A percentile compares a stretch with the other conserved stretches of the same genome.
phyloP scores from a whole-genome alignment of 2,797 vertebrate species.

The Gambelia wislizenii region DNA sequence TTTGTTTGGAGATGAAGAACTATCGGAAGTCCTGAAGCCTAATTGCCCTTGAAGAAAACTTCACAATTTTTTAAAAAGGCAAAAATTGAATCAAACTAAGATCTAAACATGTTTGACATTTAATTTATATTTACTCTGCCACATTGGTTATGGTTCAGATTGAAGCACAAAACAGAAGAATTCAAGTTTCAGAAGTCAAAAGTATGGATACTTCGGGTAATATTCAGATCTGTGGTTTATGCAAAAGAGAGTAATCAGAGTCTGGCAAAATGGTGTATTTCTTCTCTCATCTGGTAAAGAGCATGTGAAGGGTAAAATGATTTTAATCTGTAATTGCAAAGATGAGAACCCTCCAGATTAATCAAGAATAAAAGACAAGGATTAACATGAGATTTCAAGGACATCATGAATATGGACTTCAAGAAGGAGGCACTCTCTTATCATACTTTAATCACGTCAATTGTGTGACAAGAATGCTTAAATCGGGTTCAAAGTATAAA shows the following conservation, averaged over 20 bases:
- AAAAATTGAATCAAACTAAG: not conserved
- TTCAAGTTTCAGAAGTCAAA: not conserved
- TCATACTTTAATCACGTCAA: slow-evolving; percentile 36
- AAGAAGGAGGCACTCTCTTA: slow-evolving; percentile 31
- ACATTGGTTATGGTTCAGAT: not conserved
- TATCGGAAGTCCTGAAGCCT: not conserved
- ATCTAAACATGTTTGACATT: not conserved
- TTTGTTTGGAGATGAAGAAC: not conserved
- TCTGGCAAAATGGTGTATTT: not conserved
- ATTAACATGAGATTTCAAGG: slow-evolving; percentile 22
- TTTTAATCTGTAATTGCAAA: slow-evolving; percentile 25
- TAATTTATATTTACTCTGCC: not conserved
- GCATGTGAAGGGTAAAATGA: slow-evolving; percentile 4
- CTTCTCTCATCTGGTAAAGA: not conserved
- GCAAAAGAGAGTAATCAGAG: not conserved
- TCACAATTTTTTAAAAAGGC: not conserved
- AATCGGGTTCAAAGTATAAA: slow-evolving; percentile 25
- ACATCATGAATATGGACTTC: slow-evolving; percentile 34
- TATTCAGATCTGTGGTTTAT: not conserved
- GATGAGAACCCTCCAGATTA: slow-evolving; percentile 44
- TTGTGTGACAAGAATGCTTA: slow-evolving; percentile 37
- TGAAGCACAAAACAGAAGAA: not conserved
- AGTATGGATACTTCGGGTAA: not conserved
- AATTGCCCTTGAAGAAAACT: not conserved
- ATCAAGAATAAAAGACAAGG: slow-evolving; percentile 43